phyloP scores from a whole-genome alignment of 2,113 vertebrate species.

The Plecotus auritus region DNA sequence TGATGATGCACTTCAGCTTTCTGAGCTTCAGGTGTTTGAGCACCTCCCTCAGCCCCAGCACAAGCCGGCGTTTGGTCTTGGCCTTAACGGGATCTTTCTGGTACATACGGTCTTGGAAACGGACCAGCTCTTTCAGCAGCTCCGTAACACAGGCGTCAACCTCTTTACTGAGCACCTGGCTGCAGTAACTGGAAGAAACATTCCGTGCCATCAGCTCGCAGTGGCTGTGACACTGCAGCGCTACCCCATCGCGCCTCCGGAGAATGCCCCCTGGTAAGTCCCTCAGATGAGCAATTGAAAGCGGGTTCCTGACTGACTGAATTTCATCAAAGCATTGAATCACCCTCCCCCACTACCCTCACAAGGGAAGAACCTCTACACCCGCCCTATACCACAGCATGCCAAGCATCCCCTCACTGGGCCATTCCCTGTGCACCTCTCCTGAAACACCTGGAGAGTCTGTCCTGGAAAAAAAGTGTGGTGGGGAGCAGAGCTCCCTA shows the following conservation, averaged over 20 bases:
- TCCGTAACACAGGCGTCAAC: constrained; percentile 92
- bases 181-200: constrained; percentile 90
- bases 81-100: constrained; percentile 98
- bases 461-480: not conserved
- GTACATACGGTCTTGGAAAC: constrained; percentile 97
- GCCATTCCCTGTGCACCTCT: fast-evolving
- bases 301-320: not conserved
- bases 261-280: not conserved
- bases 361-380: not conserved
- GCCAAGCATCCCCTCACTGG: fast-evolving
- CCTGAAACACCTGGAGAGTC: not conserved
- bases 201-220: not conserved
- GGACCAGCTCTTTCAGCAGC: constrained; percentile 94
- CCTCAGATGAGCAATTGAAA: not conserved
- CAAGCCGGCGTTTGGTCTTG: constrained; percentile 94
- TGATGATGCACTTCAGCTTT: constrained; percentile 95
- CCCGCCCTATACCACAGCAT: too few relatives aligned
- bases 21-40: constrained; percentile 94
- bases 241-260: not conserved
- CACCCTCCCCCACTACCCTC: not conserved
- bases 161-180: constrained; percentile 95
- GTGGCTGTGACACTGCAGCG: not conserved
- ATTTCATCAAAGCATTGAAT: not conserved
- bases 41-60: constrained; percentile 96
- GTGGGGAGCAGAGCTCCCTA: not conserved